phyloP scores from a whole-genome alignment of 2,113 vertebrate species.

The Albula glossodonta region DNA sequence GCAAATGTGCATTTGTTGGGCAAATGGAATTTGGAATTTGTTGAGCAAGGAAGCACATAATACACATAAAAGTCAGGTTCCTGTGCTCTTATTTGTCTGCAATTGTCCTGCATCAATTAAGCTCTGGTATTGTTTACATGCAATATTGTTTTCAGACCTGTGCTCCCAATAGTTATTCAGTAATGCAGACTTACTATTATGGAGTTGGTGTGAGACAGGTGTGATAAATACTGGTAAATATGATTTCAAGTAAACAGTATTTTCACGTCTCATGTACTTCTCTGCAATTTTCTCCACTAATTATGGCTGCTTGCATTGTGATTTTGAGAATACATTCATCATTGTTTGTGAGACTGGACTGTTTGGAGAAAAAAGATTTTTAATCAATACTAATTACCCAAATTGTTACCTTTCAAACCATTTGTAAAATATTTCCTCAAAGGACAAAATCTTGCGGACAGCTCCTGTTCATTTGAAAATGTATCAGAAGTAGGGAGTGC shows the following conservation, averaged over 20 bases:
- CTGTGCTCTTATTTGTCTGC: no score
- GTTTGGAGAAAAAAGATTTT: not conserved
- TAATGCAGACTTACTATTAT: no score
- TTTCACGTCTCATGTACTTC: not conserved
- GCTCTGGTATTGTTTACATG: no score
- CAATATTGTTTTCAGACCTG: no score
- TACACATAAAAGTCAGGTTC: no score
- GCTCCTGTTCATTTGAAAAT: slow-evolving; percentile 15
- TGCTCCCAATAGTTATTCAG: no score
- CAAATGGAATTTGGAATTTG: no score
- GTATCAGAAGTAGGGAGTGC: not conserved
- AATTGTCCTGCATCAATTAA: no score
- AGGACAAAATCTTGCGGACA: not conserved
- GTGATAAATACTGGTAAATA: not conserved
- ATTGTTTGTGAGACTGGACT: not conserved
- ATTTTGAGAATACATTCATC: not conserved
- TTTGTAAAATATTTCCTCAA: not conserved
- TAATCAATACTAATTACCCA: not conserved
- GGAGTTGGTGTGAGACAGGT: not conserved
- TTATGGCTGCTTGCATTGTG: not conserved
- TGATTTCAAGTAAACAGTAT: not conserved
- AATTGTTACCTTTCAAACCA: not conserved
- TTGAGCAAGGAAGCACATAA: no score
- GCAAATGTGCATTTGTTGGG: no score
- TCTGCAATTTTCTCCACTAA: not conserved